phyloP scores from a whole-genome alignment of 2,113 vertebrate species.

The Origma solitaria region DNA sequence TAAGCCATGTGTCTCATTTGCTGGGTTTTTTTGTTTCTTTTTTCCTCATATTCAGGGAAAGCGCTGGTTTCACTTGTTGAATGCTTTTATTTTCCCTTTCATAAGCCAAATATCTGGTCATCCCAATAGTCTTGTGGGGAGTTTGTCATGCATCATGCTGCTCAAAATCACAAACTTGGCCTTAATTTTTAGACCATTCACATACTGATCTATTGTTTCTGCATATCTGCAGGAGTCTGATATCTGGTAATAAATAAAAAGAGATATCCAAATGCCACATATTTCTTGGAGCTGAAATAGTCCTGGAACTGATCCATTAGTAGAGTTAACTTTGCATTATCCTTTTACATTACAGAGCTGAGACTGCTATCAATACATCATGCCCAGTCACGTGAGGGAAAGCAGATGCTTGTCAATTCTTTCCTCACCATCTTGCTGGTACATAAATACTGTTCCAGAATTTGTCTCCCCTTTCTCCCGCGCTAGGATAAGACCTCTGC shows the following conservation, averaged over 20 bases:
- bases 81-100: conserved; percentile 10
- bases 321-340: conserved; percentile 25
- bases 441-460: background rate
- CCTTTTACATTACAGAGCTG: background rate
- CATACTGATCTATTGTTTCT: conserved; percentile 52
- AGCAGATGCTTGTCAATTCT: conserved; percentile 44
- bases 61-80: background rate
- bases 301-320: conserved; percentile 19
- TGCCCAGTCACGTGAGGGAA: conserved; percentile 19
- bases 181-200: conserved; percentile 18
- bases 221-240: conserved; percentile 52
- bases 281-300: conserved; percentile 21
- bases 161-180: conserved; percentile 39
- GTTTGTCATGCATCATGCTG: background rate
- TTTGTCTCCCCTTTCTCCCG: background rate
- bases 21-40: background rate
- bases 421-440: conserved; percentile 15
- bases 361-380: background rate
- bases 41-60: background rate
- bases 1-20: background rate
- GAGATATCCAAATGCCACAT: conserved; percentile 34
- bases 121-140: background rate
- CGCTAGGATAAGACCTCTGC: background rate
- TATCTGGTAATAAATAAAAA: conserved; percentile 53
- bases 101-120: conserved; percentile 33